Evolutionary conservation across 2,888 invertebrate species (phyloP).

Genomic region (Liodrosophila aerea): DNA sequence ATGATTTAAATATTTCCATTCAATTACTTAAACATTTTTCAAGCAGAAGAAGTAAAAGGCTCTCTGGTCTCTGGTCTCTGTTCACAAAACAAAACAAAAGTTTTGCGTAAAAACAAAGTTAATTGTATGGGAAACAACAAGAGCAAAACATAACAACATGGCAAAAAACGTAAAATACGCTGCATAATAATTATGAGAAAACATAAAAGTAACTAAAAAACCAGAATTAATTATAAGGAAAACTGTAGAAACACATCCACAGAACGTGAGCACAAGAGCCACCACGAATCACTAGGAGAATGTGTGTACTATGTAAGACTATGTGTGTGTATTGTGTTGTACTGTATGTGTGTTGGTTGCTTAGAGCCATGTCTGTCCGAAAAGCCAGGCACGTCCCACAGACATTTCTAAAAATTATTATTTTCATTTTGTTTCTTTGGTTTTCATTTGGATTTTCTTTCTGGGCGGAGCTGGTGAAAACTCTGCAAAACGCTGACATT

Average conservation of each 20-base stretch:
- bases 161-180: constrained; percentile 38
- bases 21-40: constrained; percentile 19
- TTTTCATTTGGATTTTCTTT: background rate
- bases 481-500: constrained; percentile 7
- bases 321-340: background rate
- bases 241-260: constrained; percentile 31
- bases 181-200: constrained; percentile 75
- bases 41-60: constrained; percentile 15
- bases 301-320: background rate
- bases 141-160: constrained; percentile 5
- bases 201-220: constrained; percentile 52
- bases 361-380: no score
- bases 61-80: no score
- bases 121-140: constrained; percentile 57
- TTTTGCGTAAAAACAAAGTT: constrained; percentile 56
- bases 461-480: constrained; percentile 17
- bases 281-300: constrained; percentile 16
- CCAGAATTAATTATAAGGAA: constrained; percentile 65
- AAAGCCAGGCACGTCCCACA: no score
- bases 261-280: constrained; percentile 20
- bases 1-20: constrained; percentile 47
- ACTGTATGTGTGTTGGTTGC: background rate
- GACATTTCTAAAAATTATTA: background rate
- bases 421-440: background rate
- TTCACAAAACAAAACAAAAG: constrained; percentile 9